Conservation (phyloP, 2,797 vertebrate genomes). For the Rhabdophis nuchalis region DNA sequence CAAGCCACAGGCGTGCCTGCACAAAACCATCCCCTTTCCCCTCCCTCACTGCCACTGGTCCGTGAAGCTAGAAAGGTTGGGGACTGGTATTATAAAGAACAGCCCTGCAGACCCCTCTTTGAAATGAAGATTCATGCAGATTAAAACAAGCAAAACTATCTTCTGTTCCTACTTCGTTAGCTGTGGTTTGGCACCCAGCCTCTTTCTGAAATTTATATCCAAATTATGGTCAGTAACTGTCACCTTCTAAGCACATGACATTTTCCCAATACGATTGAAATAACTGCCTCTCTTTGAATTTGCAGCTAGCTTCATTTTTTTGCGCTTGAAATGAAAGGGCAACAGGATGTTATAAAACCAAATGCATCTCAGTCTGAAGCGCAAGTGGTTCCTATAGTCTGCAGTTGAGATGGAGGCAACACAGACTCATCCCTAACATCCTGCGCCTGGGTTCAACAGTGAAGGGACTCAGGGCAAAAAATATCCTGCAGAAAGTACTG, state of each 20-base stretch:
- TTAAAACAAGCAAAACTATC: not conserved
- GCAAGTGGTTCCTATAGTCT: too few species aligned
- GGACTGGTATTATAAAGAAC: not conserved
- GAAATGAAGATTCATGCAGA: not conserved
- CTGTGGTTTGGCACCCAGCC: not conserved
- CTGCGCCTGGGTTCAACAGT: too few species aligned
- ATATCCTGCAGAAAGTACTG: too few species aligned
- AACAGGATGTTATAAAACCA: slow-evolving; percentile 2
- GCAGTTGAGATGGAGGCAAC: too few species aligned
- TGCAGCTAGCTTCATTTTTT: slow-evolving; percentile 9
- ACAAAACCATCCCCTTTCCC: not conserved
- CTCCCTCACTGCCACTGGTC: not conserved
- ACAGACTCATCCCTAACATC: too few species aligned
- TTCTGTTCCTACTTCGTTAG: not conserved
- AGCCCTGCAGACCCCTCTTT: not conserved
- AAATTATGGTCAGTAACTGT: slow-evolving; percentile 4
- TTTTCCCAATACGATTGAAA: not conserved
- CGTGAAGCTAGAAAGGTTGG: not conserved
- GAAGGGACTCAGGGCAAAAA: too few species aligned
- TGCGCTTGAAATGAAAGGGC: not conserved
- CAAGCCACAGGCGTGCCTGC: not conserved
- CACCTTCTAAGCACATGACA: not conserved
- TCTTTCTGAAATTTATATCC: not conserved
- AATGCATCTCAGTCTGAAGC: too few species aligned
- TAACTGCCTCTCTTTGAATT: not conserved